Evolutionary conservation across 2,888 invertebrate genomes (phyloP).

Genomic region (Acrobasis repandana): DNA sequence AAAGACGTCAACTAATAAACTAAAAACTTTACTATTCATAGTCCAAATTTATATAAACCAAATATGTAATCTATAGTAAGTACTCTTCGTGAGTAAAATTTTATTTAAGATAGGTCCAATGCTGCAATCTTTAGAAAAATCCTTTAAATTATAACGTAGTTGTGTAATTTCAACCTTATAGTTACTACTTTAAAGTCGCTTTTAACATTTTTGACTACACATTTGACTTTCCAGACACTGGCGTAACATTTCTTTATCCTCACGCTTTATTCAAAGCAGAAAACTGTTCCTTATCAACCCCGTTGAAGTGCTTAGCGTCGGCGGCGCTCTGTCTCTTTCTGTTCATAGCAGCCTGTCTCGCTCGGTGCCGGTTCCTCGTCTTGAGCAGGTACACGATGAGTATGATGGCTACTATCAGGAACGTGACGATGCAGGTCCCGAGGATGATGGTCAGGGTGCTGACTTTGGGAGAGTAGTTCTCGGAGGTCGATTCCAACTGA

Average conservation of each 20-base stretch:
- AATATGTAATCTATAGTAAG: too few relatives aligned
- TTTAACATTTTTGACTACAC: too few relatives aligned
- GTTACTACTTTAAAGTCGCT: too few relatives aligned
- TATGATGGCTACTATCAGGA: conserved; percentile 57
- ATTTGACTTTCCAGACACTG: not conserved
- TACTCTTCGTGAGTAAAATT: too few relatives aligned
- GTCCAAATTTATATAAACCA: too few relatives aligned
- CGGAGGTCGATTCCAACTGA: conserved; percentile 63
- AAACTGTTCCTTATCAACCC: conserved; percentile 60
- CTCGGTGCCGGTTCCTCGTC: conserved; percentile 55
- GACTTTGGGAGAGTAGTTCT: conserved; percentile 39
- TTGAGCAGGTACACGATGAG: conserved; percentile 63
- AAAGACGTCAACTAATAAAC: too few relatives aligned
- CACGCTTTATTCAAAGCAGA: conserved; percentile 63
- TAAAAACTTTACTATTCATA: too few relatives aligned
- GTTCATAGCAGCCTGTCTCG: conserved; percentile 57
- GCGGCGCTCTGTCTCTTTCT: conserved; percentile 63
- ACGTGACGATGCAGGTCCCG: conserved; percentile 55
- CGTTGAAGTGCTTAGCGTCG: conserved; percentile 56
- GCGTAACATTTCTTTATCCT: conserved; percentile 15
- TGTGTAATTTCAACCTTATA: too few relatives aligned
- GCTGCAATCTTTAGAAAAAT: too few relatives aligned
- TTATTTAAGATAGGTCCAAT: too few relatives aligned
- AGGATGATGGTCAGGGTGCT: conserved; percentile 59
- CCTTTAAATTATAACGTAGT: too few relatives aligned